Percentiles rank a stretch among this genome's conserved stretches.
phyloP scores from a whole-genome alignment of 2,113 vertebrate species.

The Caretta caretta region DNA sequence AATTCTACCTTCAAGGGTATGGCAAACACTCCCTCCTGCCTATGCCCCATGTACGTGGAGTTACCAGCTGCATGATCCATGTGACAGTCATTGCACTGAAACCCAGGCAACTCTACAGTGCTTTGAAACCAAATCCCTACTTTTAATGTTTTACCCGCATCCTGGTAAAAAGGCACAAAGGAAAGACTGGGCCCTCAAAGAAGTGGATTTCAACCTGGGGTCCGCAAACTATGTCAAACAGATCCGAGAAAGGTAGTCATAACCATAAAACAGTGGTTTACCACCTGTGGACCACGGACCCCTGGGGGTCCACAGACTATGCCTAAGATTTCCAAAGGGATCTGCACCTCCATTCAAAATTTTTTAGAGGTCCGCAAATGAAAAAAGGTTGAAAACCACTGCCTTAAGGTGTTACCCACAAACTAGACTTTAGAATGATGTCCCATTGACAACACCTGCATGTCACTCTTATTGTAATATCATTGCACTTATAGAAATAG shows the following conservation, averaged over 20 bases:
- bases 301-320: background rate
- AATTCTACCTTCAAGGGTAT: constrained; percentile 14
- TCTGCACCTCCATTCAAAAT: background rate
- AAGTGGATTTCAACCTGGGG: background rate
- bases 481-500: constrained; percentile 54
- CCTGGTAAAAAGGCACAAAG: background rate
- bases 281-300: background rate
- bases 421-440: constrained; percentile 61
- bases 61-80: fast-evolving
- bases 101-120: background rate
- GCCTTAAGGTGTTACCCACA: constrained; percentile 21
- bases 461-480: constrained; percentile 51
- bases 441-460: constrained; percentile 63
- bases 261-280: background rate
- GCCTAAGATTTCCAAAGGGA: background rate
- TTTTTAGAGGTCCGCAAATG: background rate
- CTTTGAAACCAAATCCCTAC: constrained; percentile 2
- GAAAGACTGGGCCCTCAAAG: constrained; percentile 4
- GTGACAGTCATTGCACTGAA: fast-evolving
- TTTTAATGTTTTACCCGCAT: background rate
- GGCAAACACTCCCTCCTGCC: background rate
- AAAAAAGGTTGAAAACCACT: background rate
- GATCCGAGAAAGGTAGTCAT: background rate
- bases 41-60: background rate
- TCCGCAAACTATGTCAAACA: background rate